Evolutionary conservation across 2,113 vertebrate species (phyloP).

Genomic region (Daboia siamensis): DNA sequence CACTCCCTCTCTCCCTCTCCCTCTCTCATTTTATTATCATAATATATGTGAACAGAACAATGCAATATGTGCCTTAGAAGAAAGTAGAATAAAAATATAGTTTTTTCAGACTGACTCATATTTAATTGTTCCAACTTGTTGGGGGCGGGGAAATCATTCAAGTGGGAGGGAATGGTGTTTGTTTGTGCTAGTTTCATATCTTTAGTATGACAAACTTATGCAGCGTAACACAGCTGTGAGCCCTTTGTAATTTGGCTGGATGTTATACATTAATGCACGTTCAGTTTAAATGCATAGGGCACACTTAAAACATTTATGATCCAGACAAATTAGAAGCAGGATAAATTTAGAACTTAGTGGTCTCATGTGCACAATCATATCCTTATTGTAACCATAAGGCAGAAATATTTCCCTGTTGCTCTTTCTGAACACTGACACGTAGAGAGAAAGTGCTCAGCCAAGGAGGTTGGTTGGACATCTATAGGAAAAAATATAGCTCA

Average conservation of each 20-base stretch:
- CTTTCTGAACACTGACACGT: constrained; percentile 57
- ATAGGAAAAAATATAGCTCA: constrained; percentile 54
- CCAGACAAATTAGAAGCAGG: constrained; percentile 48
- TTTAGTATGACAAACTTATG: constrained; percentile 10
- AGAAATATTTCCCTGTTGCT: constrained; percentile 62
- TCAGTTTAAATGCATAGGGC: neutral
- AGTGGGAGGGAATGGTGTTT: neutral
- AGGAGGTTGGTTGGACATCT: constrained; percentile 43
- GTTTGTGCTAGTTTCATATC: constrained; percentile 8
- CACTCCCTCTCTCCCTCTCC: neutral
- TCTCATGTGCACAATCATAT: constrained; percentile 29
- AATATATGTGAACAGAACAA: neutral
- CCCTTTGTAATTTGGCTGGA: constrained; percentile 6
- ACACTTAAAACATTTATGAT: constrained; percentile 17
- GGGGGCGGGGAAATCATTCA: neutral
- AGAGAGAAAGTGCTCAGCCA: constrained; percentile 61
- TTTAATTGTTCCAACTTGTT: neutral
- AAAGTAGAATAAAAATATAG: neutral
- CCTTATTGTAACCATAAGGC: constrained; percentile 51
- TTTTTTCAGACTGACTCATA: neutral
- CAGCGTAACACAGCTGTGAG: constrained; percentile 17
- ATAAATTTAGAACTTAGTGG: constrained; percentile 59
- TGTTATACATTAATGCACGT: neutral
- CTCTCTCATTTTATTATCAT: neutral
- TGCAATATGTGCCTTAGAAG: neutral